Evolutionary conservation across 2,888 invertebrate species (phyloP).

Genomic region (Hyposoter didymator): DNA sequence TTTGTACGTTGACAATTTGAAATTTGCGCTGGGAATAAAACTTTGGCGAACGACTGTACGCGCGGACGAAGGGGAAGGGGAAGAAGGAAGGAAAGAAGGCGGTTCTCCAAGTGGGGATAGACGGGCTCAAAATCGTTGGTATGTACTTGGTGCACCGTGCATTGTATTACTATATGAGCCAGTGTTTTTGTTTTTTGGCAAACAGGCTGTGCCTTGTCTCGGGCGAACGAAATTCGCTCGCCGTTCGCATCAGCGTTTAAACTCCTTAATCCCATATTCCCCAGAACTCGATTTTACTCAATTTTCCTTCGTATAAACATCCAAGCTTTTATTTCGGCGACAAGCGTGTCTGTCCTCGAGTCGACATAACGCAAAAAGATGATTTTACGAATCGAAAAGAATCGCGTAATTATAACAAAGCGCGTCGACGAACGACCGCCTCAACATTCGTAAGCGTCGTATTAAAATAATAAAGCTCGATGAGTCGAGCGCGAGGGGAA

Average conservation of each 20-base stretch:
- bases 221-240: background rate
- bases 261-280: no score
- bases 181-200: slow-evolving; percentile 14
- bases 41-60: background rate
- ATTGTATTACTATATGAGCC: slow-evolving; percentile 4
- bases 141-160: slow-evolving; percentile 15
- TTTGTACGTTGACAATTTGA: background rate
- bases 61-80: background rate
- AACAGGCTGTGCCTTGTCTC: slow-evolving; percentile 2
- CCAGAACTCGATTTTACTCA: no score
- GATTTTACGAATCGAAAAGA: no score
- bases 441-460: background rate
- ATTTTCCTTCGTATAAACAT: background rate
- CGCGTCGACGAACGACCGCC: background rate
- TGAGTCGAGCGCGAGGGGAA: slow-evolving; percentile 7
- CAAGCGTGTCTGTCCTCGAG: no score
- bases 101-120: slow-evolving; percentile 16
- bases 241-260: background rate
- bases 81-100: no score
- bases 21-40: background rate
- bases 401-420: no score
- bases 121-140: slow-evolving; percentile 27
- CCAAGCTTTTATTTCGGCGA: no score
- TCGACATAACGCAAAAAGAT: no score
- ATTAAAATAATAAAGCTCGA: slow-evolving; percentile 13